A percentile compares a stretch with the other conserved stretches of the same genome.
Evolutionary conservation across 2,888 invertebrate species (phyloP).

Genomic region (Apoda limacodes): DNA sequence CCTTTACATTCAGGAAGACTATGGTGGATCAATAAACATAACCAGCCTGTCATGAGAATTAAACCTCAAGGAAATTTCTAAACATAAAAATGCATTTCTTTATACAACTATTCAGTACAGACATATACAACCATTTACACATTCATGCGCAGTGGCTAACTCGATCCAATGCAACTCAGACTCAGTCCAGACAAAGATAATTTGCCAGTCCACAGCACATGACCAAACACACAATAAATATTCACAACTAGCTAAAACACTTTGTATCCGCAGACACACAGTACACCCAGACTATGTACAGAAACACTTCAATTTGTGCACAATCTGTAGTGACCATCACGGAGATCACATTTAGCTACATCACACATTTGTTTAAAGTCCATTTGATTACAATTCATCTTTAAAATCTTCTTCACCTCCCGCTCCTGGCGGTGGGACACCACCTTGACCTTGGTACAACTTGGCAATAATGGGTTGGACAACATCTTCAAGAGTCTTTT

Average conservation of each 20-base stretch:
- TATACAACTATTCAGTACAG: constrained; percentile 28
- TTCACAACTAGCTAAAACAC: constrained; percentile 52
- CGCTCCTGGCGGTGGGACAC: constrained; percentile 78
- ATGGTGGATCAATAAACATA: constrained; percentile 28
- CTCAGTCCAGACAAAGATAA: constrained; percentile 13
- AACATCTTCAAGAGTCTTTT: constrained; percentile 93
- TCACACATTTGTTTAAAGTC: constrained; percentile 41
- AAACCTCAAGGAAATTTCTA: constrained; percentile 24
- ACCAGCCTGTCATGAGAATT: no score
- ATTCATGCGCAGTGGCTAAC: constrained; percentile 35
- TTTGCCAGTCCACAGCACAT: constrained; percentile 35
- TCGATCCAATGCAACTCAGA: constrained; percentile 26
- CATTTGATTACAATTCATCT: constrained; percentile 80
- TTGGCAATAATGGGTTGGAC: constrained; percentile 98
- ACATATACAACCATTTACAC: constrained; percentile 22
- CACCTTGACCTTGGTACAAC: constrained; percentile 90
- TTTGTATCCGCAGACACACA: constrained; percentile 30
- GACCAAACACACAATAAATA: constrained; percentile 45
- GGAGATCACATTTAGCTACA: constrained; percentile 57
- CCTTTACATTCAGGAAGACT: constrained; percentile 22
- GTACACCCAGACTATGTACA: neutral
- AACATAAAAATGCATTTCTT: constrained; percentile 60
- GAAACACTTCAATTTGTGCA: constrained; percentile 16
- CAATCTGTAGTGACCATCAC: constrained; percentile 29
- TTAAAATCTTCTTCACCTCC: constrained; percentile 81